Conservation (phyloP, 2,888 invertebrate genomes). For the Nowickia ferox region DNA sequence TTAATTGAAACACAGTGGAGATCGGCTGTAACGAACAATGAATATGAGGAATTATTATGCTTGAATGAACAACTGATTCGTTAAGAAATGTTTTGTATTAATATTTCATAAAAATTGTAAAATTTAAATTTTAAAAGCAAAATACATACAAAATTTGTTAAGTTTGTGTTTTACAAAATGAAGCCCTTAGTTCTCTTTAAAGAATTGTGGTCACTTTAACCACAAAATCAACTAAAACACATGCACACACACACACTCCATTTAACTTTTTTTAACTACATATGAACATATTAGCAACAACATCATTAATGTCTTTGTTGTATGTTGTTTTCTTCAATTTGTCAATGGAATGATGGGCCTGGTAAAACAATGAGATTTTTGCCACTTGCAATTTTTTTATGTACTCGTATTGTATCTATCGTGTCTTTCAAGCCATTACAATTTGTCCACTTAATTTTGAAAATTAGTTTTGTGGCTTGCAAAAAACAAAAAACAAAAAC, state of each 20-base stretch:
- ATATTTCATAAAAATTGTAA: neutral
- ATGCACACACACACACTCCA: neutral
- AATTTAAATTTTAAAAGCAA: neutral
- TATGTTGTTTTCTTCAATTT: slow-evolving; percentile 21
- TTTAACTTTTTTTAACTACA: slow-evolving; percentile 3
- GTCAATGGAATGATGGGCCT: slow-evolving; percentile 16
- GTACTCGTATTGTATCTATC: slow-evolving; percentile 12
- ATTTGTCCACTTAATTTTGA: slow-evolving; percentile 57
- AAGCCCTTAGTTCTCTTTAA: neutral
- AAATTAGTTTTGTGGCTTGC: slow-evolving; percentile 62
- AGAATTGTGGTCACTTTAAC: neutral
- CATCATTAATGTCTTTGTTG: neutral
- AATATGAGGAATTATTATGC: too few relatives aligned
- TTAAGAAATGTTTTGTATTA: too few relatives aligned
- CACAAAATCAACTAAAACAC: neutral
- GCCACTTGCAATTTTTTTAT: slow-evolving; percentile 16
- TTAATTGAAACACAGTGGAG: neutral
- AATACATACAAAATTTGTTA: neutral
- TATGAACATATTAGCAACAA: neutral
- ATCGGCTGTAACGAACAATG: too few relatives aligned
- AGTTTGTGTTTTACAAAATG: neutral
- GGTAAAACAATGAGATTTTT: neutral
- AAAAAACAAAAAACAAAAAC: slow-evolving; percentile 23
- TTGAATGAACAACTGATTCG: too few relatives aligned
- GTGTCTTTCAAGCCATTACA: slow-evolving; percentile 31